phyloP scores from a whole-genome alignment of 2,113 vertebrate genomes.

The Eurystomus gularis region DNA sequence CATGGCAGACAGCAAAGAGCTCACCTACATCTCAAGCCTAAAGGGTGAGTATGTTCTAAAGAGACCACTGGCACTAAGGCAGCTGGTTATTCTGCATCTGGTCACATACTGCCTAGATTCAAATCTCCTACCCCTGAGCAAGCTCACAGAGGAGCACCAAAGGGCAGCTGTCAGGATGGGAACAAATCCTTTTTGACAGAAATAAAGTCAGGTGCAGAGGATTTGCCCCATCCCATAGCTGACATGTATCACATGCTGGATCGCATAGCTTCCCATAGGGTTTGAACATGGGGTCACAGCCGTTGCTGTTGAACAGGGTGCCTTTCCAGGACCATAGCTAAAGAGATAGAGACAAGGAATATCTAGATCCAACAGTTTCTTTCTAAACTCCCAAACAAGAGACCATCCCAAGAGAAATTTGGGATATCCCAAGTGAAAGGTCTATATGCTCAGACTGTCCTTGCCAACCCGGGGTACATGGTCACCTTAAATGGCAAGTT shows the following conservation, averaged over 20 bases:
- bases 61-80: neutral
- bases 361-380: rapidly evolving
- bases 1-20: neutral
- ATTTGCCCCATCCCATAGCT: neutral
- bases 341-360: neutral
- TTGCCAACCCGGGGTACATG: neutral
- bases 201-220: neutral
- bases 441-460: neutral
- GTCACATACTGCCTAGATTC: neutral
- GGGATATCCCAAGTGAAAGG: neutral
- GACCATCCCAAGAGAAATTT: neutral
- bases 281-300: neutral
- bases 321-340: neutral
- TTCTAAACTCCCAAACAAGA: neutral
- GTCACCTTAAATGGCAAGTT: neutral
- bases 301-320: neutral
- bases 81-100: neutral
- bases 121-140: neutral
- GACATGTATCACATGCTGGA: rapidly evolving
- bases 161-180: neutral
- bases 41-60: neutral
- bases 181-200: neutral
- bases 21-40: neutral
- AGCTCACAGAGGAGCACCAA: neutral
- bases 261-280: rapidly evolving